Base-by-base conservation (phyloP, 2,113 vertebrate genomes). In the Camelus bactrianus region DNA sequence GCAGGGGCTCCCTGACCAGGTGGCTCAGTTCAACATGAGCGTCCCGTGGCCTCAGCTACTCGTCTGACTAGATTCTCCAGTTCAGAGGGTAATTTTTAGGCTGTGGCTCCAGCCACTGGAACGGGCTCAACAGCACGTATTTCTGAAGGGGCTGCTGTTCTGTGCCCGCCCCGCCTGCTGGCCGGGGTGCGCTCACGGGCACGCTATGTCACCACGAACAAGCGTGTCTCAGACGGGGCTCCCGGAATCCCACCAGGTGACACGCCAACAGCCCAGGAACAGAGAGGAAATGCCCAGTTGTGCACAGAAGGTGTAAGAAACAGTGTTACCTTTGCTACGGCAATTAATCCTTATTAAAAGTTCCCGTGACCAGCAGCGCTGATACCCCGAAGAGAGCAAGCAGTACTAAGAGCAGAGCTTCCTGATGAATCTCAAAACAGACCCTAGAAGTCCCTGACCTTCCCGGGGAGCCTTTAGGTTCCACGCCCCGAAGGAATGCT, bases 201-300 rank as follows among this genome's bases (percentile, higher is more conserved):
- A 1, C 0, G 1, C 5, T 0, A 10, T 11, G 42, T 54, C 58
- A 7, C 56, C 14, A 0, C 0, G 12, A 60, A 42, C 11, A 2
- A 26, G 32, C 0, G 0, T 22, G 56, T 65, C 58, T 54, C 62
- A 3, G 11, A 3, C 0, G 8, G 89, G 94, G 86, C 5, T 77
- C 73, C 69, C 7, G 3, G 82, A 48, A 22, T 19, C 80, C 24
- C 92, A 79, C 30, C 2, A 1, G 20, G 69, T 8, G 77, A 91
- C 1, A 4, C 0, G 10, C 64, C 83, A 28, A 35, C 32, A 32
- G 77, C 91, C 42, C 6, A 8, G 70, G 77, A 35, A 62, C 38
- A 5, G 60, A 67, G 73, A 30, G 11, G 0, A 38, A 67, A 26
- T 4, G 5, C 92, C 35, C 35, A 3, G 88, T 85, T 1, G 1